Evolutionary conservation across 2,113 vertebrate genomes (phyloP).

Genomic region (Oryzias woworae): DNA sequence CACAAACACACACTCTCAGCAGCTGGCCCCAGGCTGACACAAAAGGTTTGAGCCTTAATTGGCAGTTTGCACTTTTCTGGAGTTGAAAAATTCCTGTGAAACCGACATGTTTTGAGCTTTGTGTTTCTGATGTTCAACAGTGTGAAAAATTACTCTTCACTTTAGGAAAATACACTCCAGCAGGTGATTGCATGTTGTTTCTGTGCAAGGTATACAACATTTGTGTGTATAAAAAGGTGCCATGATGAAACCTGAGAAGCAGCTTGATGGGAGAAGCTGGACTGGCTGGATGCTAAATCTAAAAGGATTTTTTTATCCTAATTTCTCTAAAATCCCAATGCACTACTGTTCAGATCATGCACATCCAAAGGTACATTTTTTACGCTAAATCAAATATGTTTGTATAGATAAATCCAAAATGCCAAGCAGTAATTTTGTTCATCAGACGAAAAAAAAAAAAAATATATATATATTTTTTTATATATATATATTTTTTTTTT

Average conservation of each 20-base stretch:
- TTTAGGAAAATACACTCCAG: background rate
- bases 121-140: constrained; percentile 6
- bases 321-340: too few species aligned
- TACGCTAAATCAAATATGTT: too few species aligned
- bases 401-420: too few species aligned
- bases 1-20: constrained; percentile 29
- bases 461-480: too few species aligned
- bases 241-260: background rate
- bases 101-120: constrained; percentile 28
- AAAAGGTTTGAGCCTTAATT: constrained; percentile 56
- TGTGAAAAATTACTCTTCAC: constrained; percentile 1
- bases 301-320: background rate
- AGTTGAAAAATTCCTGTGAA: constrained; percentile 56
- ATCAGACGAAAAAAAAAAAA: too few species aligned
- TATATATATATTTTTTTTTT: too few species aligned
- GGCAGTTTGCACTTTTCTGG: constrained; percentile 49
- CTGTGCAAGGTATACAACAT: background rate
- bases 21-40: constrained; percentile 47
- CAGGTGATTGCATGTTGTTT: background rate
- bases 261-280: background rate
- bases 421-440: too few species aligned
- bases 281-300: background rate
- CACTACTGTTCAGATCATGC: too few species aligned
- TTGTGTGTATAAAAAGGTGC: background rate
- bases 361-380: too few species aligned